phyloP scores from a whole-genome alignment of 2,797 vertebrate species.

The Enteromius fasciolatus region DNA sequence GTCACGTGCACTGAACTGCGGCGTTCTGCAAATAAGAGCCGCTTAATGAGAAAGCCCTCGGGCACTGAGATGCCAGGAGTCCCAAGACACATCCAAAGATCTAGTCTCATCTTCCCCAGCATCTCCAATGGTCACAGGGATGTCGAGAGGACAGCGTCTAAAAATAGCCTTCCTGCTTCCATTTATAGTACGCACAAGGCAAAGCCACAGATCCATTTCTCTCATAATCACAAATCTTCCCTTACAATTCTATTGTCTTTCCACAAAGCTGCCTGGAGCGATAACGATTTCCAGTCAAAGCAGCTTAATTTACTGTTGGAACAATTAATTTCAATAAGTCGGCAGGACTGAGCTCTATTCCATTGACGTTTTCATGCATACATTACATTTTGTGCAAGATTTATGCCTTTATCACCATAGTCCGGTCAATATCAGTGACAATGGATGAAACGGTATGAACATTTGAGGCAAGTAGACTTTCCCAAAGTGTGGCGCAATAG shows the following conservation, averaged over 20 bases:
- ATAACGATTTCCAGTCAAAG: conserved; percentile 23
- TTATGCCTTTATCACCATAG: background rate
- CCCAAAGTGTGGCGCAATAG: background rate
- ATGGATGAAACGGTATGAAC: background rate
- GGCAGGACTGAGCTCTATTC: conserved; percentile 3
- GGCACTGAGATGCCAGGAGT: conserved; percentile 14
- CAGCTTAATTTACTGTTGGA: conserved; percentile 30
- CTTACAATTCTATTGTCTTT: conserved; percentile 45
- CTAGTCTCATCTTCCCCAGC: conserved; percentile 22
- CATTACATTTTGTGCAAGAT: conserved; percentile 18
- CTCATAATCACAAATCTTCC: conserved; percentile 50
- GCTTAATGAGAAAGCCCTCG: conserved; percentile 20
- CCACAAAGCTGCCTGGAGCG: conserved; percentile 24
- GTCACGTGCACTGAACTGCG: conserved; percentile 5
- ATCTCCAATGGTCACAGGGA: conserved; percentile 46
- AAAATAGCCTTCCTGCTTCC: conserved; percentile 53
- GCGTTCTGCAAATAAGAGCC: background rate
- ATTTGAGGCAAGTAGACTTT: background rate
- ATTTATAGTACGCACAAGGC: conserved; percentile 52
- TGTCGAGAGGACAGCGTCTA: conserved; percentile 48
- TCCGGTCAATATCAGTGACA: conserved; percentile 12
- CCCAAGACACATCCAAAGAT: background rate
- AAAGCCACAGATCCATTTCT: conserved; percentile 43
- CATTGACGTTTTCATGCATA: conserved; percentile 7
- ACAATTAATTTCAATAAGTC: conserved; percentile 27